phyloP scores from a whole-genome alignment of 1,140 invertebrate genomes.

The Mamestra configurata region DNA sequence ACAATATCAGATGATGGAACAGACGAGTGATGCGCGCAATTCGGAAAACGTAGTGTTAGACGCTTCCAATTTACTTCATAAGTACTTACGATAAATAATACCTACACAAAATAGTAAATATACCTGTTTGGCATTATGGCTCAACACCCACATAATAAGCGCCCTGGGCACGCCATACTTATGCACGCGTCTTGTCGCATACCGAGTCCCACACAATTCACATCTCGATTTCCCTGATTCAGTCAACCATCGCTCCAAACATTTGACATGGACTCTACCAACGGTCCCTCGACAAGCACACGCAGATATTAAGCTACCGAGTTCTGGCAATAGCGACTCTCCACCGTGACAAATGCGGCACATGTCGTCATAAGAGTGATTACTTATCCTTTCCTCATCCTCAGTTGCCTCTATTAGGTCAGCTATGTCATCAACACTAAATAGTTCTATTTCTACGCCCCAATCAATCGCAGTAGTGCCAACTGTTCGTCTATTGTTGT shows the following conservation, averaged over 20 bases:
- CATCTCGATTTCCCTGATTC: slow-evolving; percentile 89
- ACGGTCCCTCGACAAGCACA: slow-evolving; percentile 91
- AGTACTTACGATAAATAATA: too few relatives aligned
- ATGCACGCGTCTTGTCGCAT: slow-evolving; percentile 87
- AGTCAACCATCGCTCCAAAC: slow-evolving; percentile 91
- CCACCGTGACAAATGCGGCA: slow-evolving; percentile 84
- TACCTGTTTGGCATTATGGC: slow-evolving; percentile 89
- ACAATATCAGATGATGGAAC: too few relatives aligned
- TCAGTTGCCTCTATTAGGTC: slow-evolving; percentile 59
- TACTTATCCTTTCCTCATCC: slow-evolving; percentile 64
- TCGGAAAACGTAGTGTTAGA: neutral
- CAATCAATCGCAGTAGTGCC: slow-evolving; percentile 63
- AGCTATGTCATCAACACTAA: slow-evolving; percentile 15
- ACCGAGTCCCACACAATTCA: slow-evolving; percentile 89
- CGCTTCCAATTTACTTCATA: neutral
- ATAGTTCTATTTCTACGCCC: slow-evolving; percentile 54
- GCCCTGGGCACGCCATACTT: slow-evolving; percentile 86
- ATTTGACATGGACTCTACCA: slow-evolving; percentile 90
- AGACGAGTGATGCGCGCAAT: too few relatives aligned
- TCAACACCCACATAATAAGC: slow-evolving; percentile 88
- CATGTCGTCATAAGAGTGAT: slow-evolving; percentile 76
- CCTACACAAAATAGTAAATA: neutral
- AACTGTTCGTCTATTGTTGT: slow-evolving; percentile 56
- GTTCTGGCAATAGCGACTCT: slow-evolving; percentile 67
- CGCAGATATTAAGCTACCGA: slow-evolving; percentile 76